Conservation (phyloP, 2,797 vertebrate genomes). For the Rhinogobio ventralis region DNA sequence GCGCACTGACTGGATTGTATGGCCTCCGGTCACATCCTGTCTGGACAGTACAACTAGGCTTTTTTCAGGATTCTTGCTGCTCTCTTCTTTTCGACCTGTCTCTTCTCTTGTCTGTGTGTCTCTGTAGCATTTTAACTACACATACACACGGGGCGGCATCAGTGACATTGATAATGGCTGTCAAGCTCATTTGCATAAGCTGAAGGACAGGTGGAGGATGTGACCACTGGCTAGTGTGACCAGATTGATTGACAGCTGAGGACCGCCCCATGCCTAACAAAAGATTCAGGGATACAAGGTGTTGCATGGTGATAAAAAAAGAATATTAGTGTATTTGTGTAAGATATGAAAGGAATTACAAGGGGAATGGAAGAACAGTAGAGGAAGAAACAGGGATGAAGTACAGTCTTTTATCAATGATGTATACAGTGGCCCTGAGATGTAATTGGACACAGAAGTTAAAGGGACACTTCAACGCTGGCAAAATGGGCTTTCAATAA, state of each 20-base stretch:
- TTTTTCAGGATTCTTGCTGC: not conserved
- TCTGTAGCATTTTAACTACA: conserved; percentile 18
- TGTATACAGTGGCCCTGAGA: not conserved
- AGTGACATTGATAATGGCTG: conserved; percentile 53
- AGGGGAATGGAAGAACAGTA: not conserved
- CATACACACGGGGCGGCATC: not conserved
- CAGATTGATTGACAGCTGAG: conserved; percentile 67
- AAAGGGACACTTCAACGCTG: not conserved
- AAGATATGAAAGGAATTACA: conserved; percentile 35
- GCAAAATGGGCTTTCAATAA: not conserved
- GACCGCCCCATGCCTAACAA: conserved; percentile 14
- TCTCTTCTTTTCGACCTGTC: conserved; percentile 7
- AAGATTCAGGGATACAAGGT: not conserved
- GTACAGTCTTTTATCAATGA: not conserved
- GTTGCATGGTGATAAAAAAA: not conserved
- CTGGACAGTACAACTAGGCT: not conserved
- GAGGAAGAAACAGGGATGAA: conserved; percentile 46
- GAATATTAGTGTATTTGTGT: conserved; percentile 17
- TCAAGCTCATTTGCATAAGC: conserved; percentile 66
- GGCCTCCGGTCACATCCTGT: conserved; percentile 20
- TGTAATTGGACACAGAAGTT: not conserved
- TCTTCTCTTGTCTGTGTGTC: conserved; percentile 4
- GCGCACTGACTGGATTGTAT: conserved; percentile 29
- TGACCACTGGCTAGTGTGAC: conserved; percentile 53
- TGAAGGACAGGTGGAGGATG: conserved; percentile 70